Evolutionary conservation across 2,797 vertebrate genomes (phyloP), one percentile per base, ranked within the genome.

Genomic region (Poeciliopsis paucimaculata): DNA sequence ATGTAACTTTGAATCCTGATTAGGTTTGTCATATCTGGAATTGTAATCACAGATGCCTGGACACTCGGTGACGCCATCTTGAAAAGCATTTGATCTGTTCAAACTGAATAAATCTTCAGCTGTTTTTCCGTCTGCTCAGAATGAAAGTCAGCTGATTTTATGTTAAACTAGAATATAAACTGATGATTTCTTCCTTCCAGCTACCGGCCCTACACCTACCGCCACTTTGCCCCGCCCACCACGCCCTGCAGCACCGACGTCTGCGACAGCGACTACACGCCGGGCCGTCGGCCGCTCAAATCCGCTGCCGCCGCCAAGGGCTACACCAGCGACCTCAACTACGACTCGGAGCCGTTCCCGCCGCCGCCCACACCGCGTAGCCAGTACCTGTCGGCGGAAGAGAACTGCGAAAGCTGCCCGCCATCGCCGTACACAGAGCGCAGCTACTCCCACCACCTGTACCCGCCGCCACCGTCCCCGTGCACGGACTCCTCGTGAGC

Each of bases 401-500:
- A 99, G 96, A 99, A 99, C 97, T 99, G 96, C 2, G 98, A 99
- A 84, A 99, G 98, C 95, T 99, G 98, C 93, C 98, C 98, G 0
- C 98, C 98, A 0, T 99, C 98, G 20, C 98, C 98, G 0, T 99
- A 96, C 94, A 99, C 98, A 0, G 98, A 99, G 89, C 96, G 98
- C 82, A 99, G 98, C 94, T 99, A 99, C 94, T 97, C 98, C 0
- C 98, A 99, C 87, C 98, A 99, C 84, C 97, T 99, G n/a, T 99
- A 99, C 91, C 98, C 98, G 0, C 98, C 98, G 0, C 98, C 98
- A 0, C 98, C 98, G 0, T 99, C 98, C 0, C 98, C 98, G 76
- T 98, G 98, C 93, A 99, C 98, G 0, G 98, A 99, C 97, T 99
- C 98, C 57, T 98, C 98, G 20, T 99, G 97, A 99, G 96, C 94